Percentiles rank a stretch among this genome's conserved stretches.
These are phyloP conservation scores for Batillaria attramentaria DNA, from an alignment of 1,140 invertebrate genomes.

Conservation along the genomic window DNA sequence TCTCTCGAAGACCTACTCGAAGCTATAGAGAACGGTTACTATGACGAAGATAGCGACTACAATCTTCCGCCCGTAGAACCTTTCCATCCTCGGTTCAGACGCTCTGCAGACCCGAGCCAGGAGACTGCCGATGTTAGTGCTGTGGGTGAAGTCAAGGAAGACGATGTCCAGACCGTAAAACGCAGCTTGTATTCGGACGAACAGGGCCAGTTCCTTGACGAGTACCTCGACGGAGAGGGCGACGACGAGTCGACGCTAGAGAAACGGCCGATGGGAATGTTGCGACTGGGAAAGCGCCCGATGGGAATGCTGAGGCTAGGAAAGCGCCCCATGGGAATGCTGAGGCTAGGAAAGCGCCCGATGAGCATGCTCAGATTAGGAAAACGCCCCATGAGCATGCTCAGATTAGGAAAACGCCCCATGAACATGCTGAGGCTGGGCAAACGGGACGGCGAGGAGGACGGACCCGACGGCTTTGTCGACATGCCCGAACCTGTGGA, in stretches of 20 bases:
- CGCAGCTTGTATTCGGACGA: neutral
- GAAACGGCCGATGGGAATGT: conserved; percentile 50
- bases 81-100: conserved; percentile 2
- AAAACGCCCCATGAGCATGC: conserved; percentile 38
- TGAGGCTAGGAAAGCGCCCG: conserved; percentile 38
- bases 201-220: neutral
- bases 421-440: conserved; percentile 49
- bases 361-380: conserved; percentile 51
- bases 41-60: neutral
- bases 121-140: neutral
- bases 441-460: conserved; percentile 27
- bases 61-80: neutral
- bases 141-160: neutral
- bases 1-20: conserved; percentile 32
- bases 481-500: conserved; percentile 13
- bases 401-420: conserved; percentile 39
- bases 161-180: neutral
- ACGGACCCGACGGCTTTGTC: neutral
- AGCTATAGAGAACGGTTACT: conserved; percentile 22
- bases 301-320: conserved; percentile 54
- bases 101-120: conserved; percentile 16
- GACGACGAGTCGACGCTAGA: conserved; percentile 4
- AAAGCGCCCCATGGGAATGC: conserved; percentile 46
- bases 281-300: conserved; percentile 46
- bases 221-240: neutral